Percentiles rank a stretch among this genome's conserved stretches.
These are phyloP conservation scores for Zhengitettix transpicula DNA, from an alignment of 2,888 invertebrate species.

Conservation along the genomic window DNA sequence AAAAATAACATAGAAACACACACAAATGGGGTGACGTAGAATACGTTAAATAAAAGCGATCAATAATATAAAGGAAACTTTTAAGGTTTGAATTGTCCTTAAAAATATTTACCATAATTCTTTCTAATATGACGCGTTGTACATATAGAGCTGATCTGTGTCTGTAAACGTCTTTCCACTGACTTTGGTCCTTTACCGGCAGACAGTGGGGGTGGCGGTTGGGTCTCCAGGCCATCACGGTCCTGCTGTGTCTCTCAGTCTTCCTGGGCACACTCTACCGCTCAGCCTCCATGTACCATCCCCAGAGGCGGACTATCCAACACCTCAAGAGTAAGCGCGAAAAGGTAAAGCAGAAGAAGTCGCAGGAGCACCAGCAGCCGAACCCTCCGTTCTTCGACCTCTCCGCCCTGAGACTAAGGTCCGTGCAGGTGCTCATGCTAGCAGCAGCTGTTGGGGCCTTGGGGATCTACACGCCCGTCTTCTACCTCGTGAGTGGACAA, in stretches of 20 bases:
- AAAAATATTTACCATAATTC: too few species aligned
- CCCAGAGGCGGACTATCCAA: conserved; percentile 72
- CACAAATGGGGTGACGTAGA: too few species aligned
- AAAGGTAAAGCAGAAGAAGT: conserved; percentile 60
- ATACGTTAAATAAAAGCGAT: too few species aligned
- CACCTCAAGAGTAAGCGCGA: conserved; percentile 79
- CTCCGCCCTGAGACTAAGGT: conserved; percentile 63
- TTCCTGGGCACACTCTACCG: conserved; percentile 78
- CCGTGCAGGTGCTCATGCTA: conserved; percentile 67
- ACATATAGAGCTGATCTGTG: too few species aligned
- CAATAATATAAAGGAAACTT: too few species aligned
- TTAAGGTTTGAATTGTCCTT: too few species aligned
- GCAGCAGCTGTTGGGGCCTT: conserved; percentile 67
- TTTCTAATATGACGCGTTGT: too few species aligned
- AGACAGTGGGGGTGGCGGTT: conserved; percentile 77
- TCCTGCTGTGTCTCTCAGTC: conserved; percentile 62
- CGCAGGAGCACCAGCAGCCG: neutral
- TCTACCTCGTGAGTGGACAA: conserved; percentile 60
- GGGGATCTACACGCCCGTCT: conserved; percentile 79
- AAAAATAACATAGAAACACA: too few species aligned
- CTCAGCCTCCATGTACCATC: conserved; percentile 80
- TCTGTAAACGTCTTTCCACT: too few species aligned
- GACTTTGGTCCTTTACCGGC: conserved; percentile 7
- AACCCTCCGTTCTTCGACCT: conserved; percentile 61
- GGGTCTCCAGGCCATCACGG: conserved; percentile 75